Evolutionary conservation across 2,797 vertebrate genomes (phyloP), one percentile per base, ranked within the genome.

Genomic region (Petrocephalus sullivani): DNA sequence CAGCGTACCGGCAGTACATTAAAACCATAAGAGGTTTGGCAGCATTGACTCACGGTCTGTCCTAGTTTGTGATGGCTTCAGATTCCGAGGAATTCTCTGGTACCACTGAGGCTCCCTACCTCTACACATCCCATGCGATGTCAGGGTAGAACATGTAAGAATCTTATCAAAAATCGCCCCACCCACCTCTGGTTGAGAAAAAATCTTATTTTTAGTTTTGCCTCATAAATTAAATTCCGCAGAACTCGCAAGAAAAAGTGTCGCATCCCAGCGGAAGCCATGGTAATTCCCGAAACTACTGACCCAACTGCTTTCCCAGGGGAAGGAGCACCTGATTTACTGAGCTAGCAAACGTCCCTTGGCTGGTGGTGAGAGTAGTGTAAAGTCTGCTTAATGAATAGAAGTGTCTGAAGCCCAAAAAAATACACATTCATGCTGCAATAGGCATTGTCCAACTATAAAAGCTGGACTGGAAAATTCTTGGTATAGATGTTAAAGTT

Each of bases 121-220:
- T 58, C 28, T 46, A 3, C 10, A 21, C 60, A 41, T 87, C n/a
- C 41, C 84, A 86, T 56, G 53, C n/a, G 54, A 54, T n/a, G 84
- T 37, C 46, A 57, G 33, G 33, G 56, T 14, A 46, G 54, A 86
- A 60, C 33, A 57, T 85, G 84, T 41, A n/a, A 41, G 84, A 56
- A 60, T 86, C 28, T 71, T 60, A 56, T 86, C 54, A 86, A 37
- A 51, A 33, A 58, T 60, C 56, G 5, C 19, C 37, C 41, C 71
- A 78, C 16, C 23, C 84, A 56, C 23, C 53, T 1, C 56, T 46
- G 84, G 53, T 58, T 86, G 33, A 60, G 56, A 41, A 58, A 86
- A 60, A 28, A 23, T 21, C 56, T 37, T 86, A 86, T 86, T 86
- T 86, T 86, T 86, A 86, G 84, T 60, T 58, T 86, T 37, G 56